Evolutionary conservation across 2,113 vertebrate genomes (phyloP).

Genomic region (Sylvia atricapilla): DNA sequence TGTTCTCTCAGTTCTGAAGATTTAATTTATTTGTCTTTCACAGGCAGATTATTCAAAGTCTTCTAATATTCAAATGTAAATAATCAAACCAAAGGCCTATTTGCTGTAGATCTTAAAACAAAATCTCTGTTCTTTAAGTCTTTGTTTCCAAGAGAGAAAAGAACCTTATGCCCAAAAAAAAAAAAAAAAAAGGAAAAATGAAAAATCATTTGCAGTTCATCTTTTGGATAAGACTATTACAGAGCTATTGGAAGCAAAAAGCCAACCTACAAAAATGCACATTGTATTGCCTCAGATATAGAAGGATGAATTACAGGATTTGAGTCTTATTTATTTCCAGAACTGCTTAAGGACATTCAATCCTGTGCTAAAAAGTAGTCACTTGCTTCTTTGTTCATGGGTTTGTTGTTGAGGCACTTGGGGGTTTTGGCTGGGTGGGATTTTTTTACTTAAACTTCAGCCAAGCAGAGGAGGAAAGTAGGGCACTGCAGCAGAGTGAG

Average conservation of each 20-base stretch:
- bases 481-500: background rate
- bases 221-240: conserved; percentile 35
- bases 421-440: background rate
- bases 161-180: background rate
- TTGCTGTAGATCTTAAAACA: conserved; percentile 30
- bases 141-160: conserved; percentile 9
- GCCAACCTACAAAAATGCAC: background rate
- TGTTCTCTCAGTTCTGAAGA: background rate
- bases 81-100: conserved; percentile 17
- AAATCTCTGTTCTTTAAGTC: conserved; percentile 13
- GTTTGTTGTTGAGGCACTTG: background rate
- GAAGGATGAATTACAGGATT: conserved; percentile 20
- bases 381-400: background rate
- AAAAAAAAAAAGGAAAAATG: background rate
- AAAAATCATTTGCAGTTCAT: background rate
- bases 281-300: conserved; percentile 22
- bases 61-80: conserved; percentile 40
- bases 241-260: conserved; percentile 36
- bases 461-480: background rate
- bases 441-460: background rate
- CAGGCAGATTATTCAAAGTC: conserved; percentile 8
- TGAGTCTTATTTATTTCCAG: background rate
- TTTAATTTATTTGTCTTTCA: conserved; percentile 45
- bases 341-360: background rate
- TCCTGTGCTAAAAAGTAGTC: background rate